Evolutionary conservation across 2,888 invertebrate genomes (phyloP).

Genomic region (Drosophila niveifrons): DNA sequence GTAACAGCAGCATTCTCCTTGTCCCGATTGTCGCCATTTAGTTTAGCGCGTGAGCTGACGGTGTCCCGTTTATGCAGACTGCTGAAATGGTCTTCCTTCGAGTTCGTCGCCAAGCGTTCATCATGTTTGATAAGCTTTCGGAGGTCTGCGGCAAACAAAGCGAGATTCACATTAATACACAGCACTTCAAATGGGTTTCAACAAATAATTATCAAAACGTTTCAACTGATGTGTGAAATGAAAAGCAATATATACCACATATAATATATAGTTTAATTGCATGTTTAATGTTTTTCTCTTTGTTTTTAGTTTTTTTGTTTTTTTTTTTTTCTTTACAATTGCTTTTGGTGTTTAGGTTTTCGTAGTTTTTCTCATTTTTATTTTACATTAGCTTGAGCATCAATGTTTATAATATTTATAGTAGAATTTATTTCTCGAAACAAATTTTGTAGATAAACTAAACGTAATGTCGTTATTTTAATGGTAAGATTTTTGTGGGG

Average conservation of each 20-base stretch:
- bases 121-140: constrained; percentile 85
- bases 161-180: neutral
- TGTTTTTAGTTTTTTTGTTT: constrained; percentile 39
- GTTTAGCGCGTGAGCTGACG: constrained; percentile 85
- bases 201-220: neutral
- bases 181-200: neutral
- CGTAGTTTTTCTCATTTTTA: constrained; percentile 8
- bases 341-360: constrained; percentile 67
- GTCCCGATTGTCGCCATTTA: constrained; percentile 13
- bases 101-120: constrained; percentile 74
- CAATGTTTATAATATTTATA: constrained; percentile 32
- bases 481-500: constrained; percentile 7
- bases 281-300: constrained; percentile 72
- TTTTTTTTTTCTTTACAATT: constrained; percentile 66
- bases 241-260: constrained; percentile 45
- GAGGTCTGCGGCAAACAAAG: constrained; percentile 72
- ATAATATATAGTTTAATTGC: constrained; percentile 54
- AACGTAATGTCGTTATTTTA: constrained; percentile 25
- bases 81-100: constrained; percentile 78
- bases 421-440: constrained; percentile 27
- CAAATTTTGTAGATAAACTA: constrained; percentile 18
- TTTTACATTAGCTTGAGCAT: constrained; percentile 59
- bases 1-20: constrained; percentile 38
- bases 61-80: constrained; percentile 84
- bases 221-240: constrained; percentile 24